phyloP scores from a whole-genome alignment of 2,797 vertebrate species.

The Onychomys arenicola region DNA sequence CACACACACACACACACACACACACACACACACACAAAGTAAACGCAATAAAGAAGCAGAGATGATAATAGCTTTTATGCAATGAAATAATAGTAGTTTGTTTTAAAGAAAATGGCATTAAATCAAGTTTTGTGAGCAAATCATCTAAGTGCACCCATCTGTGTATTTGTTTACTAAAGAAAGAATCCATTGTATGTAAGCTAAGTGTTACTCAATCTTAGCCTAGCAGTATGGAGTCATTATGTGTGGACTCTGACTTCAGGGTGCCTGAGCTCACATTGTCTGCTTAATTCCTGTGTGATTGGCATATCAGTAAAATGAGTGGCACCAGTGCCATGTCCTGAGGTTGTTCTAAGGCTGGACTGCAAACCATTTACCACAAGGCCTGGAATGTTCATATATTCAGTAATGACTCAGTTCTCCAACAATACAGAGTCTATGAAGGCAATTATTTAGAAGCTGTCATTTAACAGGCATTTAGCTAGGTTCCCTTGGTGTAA shows the following conservation, averaged over 20 bases:
- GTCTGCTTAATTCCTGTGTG: not conserved
- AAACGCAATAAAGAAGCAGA: not conserved
- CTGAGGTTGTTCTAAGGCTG: not conserved
- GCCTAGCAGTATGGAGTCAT: not conserved
- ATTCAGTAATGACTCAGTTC: not conserved
- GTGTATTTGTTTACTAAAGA: conserved; percentile 12
- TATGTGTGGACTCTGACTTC: not conserved
- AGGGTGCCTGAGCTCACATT: not conserved
- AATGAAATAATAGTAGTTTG: not conserved
- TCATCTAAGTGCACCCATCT: not conserved
- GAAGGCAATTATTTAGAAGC: not conserved
- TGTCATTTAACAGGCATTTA: not conserved
- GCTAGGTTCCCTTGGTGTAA: not conserved
- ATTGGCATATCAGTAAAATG: not conserved
- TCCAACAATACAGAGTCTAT: not conserved
- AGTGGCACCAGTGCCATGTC: not conserved
- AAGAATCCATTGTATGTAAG: not conserved
- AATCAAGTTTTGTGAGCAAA: conserved; percentile 45
- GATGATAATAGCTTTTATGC: not conserved
- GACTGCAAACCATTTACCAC: not conserved
- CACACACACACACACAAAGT: not conserved
- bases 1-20: not conserved
- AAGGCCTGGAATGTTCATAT: not conserved
- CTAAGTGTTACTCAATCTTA: conserved; percentile 4
- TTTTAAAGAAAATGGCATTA: conserved; percentile 34